A percentile compares a stretch with the other conserved stretches of the same genome.
Evolutionary conservation across 2,888 invertebrate genomes (phyloP).

Genomic region (Chloroclystis v-ata): DNA sequence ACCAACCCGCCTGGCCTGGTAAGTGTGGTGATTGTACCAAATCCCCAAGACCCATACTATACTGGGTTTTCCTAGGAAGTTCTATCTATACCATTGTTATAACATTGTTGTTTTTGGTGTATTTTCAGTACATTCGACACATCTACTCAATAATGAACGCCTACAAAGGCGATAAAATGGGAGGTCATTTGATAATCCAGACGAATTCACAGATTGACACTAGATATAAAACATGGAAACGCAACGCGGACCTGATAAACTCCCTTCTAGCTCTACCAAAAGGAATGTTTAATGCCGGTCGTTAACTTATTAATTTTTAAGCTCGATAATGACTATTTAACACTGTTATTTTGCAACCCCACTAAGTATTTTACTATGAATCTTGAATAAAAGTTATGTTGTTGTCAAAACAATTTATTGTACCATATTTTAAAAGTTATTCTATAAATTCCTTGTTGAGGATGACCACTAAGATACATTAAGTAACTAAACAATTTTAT

Average conservation of each 20-base stretch:
- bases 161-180: constrained; percentile 37
- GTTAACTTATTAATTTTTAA: constrained; percentile 46
- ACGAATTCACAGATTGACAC: constrained; percentile 46
- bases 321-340: background rate
- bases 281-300: constrained; percentile 85
- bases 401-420: constrained; percentile 36
- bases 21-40: no score
- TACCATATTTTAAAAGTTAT: constrained; percentile 31
- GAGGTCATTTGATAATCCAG: constrained; percentile 36
- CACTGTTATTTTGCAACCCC: no score
- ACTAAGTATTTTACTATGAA: no score
- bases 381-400: constrained; percentile 22
- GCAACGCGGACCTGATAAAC: constrained; percentile 85
- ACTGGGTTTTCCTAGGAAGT: no score
- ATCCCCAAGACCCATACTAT: no score
- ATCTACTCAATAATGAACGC: constrained; percentile 50
- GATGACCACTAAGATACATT: constrained; percentile 23
- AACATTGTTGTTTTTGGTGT: background rate
- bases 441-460: constrained; percentile 26
- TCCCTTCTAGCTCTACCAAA: constrained; percentile 87
- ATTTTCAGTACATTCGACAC: constrained; percentile 49
- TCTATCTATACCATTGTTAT: background rate
- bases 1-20: no score
- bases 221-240: constrained; percentile 70
- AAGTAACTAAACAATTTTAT: constrained; percentile 17